Conservation (phyloP, 2,888 invertebrate species). For the Rhingia campestris region DNA sequence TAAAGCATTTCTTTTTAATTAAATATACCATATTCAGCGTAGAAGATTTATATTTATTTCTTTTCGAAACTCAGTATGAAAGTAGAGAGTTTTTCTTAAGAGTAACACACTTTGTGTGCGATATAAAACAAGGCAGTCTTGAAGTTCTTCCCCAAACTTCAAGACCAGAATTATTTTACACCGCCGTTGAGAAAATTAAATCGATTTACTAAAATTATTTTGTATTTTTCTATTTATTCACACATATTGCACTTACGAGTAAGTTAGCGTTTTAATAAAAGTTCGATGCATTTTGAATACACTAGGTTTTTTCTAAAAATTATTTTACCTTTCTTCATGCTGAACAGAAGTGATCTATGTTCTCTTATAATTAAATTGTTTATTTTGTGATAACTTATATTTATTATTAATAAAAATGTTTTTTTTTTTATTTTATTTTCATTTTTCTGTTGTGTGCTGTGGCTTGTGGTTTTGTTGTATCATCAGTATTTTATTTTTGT, state of each 20-base stretch:
- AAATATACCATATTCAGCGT: conserved; percentile 61
- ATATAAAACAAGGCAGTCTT: conserved; percentile 80
- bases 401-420: conserved; percentile 45
- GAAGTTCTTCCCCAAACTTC: conserved; percentile 83
- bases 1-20: conserved; percentile 77
- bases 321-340: conserved; percentile 48
- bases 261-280: conserved; percentile 76
- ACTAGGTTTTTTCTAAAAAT: conserved; percentile 43
- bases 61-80: conserved; percentile 53
- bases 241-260: conserved; percentile 50
- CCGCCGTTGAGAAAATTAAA: conserved; percentile 33
- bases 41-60: conserved; percentile 75
- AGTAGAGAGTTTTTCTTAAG: conserved; percentile 13
- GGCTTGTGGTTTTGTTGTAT: conserved; percentile 73
- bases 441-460: conserved; percentile 60
- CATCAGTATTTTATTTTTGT: conserved; percentile 36
- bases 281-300: conserved; percentile 78
- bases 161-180: conserved; percentile 80
- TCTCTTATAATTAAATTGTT: conserved; percentile 43
- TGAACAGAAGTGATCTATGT: conserved; percentile 68
- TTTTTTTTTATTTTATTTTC: conserved; percentile 17
- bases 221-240: conserved; percentile 72
- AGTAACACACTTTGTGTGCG: conserved; percentile 16
- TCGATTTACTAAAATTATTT: conserved; percentile 76
- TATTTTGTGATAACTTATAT: conserved; percentile 47